Percentiles rank a stretch among this genome's conserved stretches.
phyloP scores from a whole-genome alignment of 2,797 vertebrate species.

The Cryptoprocta ferox region DNA sequence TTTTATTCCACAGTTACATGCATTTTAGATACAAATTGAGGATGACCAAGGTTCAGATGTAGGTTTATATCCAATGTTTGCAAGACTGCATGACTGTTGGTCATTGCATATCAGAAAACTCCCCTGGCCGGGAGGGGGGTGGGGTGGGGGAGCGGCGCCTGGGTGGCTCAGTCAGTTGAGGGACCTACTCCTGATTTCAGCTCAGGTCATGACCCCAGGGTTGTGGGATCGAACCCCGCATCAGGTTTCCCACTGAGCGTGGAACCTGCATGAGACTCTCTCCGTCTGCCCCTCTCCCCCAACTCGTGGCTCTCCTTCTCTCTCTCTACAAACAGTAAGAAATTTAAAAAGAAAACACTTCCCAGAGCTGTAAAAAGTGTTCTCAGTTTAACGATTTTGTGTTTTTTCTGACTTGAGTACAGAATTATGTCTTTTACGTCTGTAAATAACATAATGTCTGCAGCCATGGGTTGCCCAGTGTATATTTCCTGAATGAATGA shows the following conservation, averaged over 20 bases:
- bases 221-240: no score
- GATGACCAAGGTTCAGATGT: background rate
- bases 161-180: no score
- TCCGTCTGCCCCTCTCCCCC: no score
- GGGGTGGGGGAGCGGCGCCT: no score
- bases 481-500: conserved; percentile 11
- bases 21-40: background rate
- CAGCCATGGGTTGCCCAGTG: background rate
- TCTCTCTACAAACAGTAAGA: no score
- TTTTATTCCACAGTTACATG: background rate
- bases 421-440: conserved; percentile 9
- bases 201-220: no score
- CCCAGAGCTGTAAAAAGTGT: background rate
- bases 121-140: no score
- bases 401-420: conserved; percentile 1
- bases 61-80: background rate
- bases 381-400: conserved; percentile 41
- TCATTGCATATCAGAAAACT: background rate
- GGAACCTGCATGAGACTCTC: no score
- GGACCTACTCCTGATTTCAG: no score
- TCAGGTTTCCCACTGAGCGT: no score
- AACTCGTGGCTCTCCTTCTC: no score
- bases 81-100: background rate
- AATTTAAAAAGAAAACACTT: background rate
- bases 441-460: background rate